Evolutionary conservation across 2,113 vertebrate species (phyloP).

Genomic region (Morone chrysops): DNA sequence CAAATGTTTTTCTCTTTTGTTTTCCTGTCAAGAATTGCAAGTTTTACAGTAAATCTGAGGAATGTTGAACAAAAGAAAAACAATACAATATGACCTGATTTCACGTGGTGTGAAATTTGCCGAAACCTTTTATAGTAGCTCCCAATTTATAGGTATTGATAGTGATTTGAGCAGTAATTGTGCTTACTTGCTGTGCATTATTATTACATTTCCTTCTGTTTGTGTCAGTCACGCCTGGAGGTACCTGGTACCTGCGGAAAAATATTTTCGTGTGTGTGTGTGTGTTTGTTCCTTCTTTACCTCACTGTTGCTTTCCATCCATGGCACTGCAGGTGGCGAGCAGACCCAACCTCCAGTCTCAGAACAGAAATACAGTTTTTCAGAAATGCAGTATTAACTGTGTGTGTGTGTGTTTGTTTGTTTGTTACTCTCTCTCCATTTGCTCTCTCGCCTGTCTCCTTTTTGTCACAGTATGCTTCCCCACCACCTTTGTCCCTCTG

Average conservation of each 20-base stretch:
- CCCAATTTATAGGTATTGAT: neutral
- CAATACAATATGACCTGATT: neutral
- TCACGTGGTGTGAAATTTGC: neutral
- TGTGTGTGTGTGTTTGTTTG: slow-evolving; percentile 15
- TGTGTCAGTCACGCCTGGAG: neutral
- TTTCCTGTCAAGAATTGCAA: neutral
- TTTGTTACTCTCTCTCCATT: neutral
- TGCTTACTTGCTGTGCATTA: neutral
- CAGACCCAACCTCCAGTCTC: no score
- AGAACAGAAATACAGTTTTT: no score
- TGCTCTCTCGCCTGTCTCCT: slow-evolving; percentile 39
- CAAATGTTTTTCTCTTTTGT: neutral
- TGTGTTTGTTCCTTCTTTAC: neutral
- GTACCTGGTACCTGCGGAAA: slow-evolving; percentile 2
- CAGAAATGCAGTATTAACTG: slow-evolving; percentile 22
- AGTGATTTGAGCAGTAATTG: neutral
- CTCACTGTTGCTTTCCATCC: slow-evolving; percentile 28
- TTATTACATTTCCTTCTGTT: slow-evolving; percentile 12
- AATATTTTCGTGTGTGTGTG: neutral
- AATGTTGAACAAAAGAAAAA: slow-evolving; percentile 7
- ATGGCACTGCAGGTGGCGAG: slow-evolving; percentile 29
- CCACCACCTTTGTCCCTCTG: slow-evolving; percentile 7
- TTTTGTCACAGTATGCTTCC: slow-evolving; percentile 48
- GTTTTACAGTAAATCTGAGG: neutral
- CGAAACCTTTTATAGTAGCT: neutral